phyloP scores from a whole-genome alignment of 2,113 vertebrate genomes.

The Paracyprichromis sp. region DNA sequence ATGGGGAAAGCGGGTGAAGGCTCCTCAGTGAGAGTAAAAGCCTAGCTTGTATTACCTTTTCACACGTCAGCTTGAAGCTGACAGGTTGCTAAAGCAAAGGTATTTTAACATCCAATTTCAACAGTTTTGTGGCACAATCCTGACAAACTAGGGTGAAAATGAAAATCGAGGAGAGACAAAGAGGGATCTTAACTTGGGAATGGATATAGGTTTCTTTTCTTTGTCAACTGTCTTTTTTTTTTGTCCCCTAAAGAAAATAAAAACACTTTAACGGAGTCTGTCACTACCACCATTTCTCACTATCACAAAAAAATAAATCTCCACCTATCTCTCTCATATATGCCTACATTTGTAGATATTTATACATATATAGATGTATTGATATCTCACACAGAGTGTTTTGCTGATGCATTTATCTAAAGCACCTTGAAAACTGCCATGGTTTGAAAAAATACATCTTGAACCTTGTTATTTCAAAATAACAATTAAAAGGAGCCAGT shows the following conservation, averaged over 20 bases:
- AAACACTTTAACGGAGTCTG: background rate
- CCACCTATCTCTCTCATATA: background rate
- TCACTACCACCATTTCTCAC: background rate
- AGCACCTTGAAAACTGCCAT: background rate
- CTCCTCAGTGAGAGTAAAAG: background rate
- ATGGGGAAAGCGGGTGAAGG: background rate
- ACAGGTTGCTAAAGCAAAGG: conserved; percentile 60
- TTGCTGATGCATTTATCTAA: accelerated
- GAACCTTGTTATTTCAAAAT: background rate
- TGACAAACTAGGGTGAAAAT: conserved; percentile 42
- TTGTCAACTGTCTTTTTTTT: background rate
- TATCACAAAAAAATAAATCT: background rate
- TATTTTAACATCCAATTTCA: conserved; percentile 62
- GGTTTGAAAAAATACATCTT: accelerated
- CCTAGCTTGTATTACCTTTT: conserved; percentile 56
- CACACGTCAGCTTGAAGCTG: conserved; percentile 54
- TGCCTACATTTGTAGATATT: background rate
- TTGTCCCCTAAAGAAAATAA: background rate
- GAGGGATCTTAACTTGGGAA: conserved; percentile 3
- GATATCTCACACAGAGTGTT: background rate
- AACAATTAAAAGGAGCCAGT: background rate
- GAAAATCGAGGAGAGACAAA: conserved; percentile 13
- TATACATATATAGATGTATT: background rate
- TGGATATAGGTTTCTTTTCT: background rate
- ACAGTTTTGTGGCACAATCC: conserved; percentile 39